Percentiles rank a stretch among this genome's conserved stretches.
phyloP scores from a whole-genome alignment of 2,797 vertebrate species.

The Enteromius unitaeniatus region DNA sequence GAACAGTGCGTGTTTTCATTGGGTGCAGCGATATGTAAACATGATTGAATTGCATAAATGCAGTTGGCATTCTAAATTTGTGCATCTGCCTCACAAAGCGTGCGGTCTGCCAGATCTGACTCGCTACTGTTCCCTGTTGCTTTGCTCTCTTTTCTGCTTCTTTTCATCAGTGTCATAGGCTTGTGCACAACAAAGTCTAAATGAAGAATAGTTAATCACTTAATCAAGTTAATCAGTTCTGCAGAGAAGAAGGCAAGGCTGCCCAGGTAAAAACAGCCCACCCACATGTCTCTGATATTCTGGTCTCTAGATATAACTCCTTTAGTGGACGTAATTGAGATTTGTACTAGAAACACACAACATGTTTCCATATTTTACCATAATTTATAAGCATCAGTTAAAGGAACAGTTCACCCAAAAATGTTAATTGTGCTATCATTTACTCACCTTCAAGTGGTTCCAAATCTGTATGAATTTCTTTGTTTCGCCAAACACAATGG shows the following conservation, averaged over 20 bases:
- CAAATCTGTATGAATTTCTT: no score
- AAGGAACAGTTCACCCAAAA: no score
- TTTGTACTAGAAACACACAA: neutral
- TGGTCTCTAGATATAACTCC: neutral
- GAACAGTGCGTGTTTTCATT: constrained; percentile 49
- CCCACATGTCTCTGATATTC: neutral
- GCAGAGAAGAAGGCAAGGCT: neutral
- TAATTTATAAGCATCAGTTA: no score
- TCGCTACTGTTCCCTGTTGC: constrained; percentile 5
- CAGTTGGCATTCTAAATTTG: constrained; percentile 43
- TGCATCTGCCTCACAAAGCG: constrained; percentile 55
- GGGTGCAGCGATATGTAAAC: constrained; percentile 58
- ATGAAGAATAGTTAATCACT: constrained; percentile 51
- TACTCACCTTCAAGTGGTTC: no score
- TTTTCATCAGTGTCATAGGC: constrained; percentile 29
- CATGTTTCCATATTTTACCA: neutral
- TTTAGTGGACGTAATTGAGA: neutral
- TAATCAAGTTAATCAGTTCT: constrained; percentile 45
- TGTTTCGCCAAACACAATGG: no score
- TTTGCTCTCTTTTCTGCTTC: constrained; percentile 25
- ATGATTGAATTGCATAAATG: constrained; percentile 60
- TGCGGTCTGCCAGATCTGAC: constrained; percentile 37
- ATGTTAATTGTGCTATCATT: no score
- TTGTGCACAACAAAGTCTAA: constrained; percentile 49
- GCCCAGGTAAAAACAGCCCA: neutral